Evolutionary conservation across 2,113 vertebrate species (phyloP).

Genomic region (Oriolus oriolus): DNA sequence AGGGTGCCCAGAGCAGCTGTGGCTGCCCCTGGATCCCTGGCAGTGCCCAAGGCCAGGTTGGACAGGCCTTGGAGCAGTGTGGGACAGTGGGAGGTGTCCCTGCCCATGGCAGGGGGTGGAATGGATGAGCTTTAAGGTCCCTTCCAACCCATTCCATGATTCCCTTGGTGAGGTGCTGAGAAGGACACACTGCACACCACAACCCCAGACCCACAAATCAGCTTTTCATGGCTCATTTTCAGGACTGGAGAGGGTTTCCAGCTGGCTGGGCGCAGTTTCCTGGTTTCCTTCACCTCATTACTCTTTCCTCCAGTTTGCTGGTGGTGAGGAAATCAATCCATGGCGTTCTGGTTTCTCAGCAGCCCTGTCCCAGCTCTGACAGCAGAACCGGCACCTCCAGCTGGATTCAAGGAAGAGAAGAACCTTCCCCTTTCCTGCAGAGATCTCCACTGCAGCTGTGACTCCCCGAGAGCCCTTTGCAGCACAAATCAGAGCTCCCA

Average conservation of each 20-base stretch:
- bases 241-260: neutral
- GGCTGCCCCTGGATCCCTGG: neutral
- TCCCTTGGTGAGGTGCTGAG: neutral
- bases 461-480: neutral
- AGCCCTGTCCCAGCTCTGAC: neutral
- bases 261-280: neutral
- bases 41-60: accelerated
- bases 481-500: neutral
- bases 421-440: neutral
- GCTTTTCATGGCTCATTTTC: neutral
- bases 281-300: neutral
- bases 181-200: neutral
- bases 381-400: neutral
- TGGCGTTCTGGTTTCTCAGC: neutral
- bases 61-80: neutral
- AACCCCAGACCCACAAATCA: neutral
- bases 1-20: neutral
- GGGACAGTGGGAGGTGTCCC: neutral
- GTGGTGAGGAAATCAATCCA: neutral
- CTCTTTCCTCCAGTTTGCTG: neutral
- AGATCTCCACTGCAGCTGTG: neutral
- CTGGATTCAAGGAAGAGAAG: neutral
- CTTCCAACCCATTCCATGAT: neutral
- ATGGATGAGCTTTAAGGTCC: neutral
- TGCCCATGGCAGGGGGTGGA: neutral